Percentiles rank a stretch among this genome's conserved stretches.
phyloP scores from a whole-genome alignment of 1,140 invertebrate species.

The Arctopsyche grandis region DNA sequence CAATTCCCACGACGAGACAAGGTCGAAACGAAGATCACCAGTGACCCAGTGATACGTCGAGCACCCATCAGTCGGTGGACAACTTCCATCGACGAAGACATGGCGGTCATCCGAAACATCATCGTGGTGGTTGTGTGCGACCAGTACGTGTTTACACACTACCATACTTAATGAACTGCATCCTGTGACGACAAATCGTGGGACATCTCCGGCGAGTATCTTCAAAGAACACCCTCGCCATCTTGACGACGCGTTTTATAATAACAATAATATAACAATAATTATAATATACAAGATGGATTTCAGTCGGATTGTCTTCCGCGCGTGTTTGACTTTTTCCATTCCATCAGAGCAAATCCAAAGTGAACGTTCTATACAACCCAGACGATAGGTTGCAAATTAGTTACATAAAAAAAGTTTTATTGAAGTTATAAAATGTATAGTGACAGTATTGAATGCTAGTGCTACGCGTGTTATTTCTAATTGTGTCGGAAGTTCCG shows the following conservation, averaged over 20 bases:
- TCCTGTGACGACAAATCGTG: conserved; percentile 33
- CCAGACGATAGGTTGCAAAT: neutral
- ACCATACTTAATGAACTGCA: conserved; percentile 38
- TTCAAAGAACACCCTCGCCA: neutral
- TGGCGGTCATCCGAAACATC: neutral
- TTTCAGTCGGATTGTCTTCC: no score
- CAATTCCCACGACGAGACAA: neutral
- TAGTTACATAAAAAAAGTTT: no score
- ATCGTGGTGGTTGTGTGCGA: neutral
- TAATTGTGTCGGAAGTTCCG: neutral
- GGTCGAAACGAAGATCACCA: neutral
- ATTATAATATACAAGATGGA: no score
- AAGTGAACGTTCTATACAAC: neutral
- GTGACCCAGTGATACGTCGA: neutral
- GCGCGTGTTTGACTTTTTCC: no score
- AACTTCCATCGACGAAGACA: no score
- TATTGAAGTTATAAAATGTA: no score
- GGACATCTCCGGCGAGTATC: conserved; percentile 9
- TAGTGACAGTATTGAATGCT: no score
- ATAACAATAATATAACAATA: no score
- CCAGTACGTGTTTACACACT: conserved; percentile 10
- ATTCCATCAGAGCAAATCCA: neutral
- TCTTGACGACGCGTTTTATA: neutral
- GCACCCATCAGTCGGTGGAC: no score
- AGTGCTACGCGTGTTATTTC: no score